These are phyloP conservation scores for Amazona guildingii DNA, from an alignment of 2,113 vertebrate species.

Conservation along the genomic window DNA sequence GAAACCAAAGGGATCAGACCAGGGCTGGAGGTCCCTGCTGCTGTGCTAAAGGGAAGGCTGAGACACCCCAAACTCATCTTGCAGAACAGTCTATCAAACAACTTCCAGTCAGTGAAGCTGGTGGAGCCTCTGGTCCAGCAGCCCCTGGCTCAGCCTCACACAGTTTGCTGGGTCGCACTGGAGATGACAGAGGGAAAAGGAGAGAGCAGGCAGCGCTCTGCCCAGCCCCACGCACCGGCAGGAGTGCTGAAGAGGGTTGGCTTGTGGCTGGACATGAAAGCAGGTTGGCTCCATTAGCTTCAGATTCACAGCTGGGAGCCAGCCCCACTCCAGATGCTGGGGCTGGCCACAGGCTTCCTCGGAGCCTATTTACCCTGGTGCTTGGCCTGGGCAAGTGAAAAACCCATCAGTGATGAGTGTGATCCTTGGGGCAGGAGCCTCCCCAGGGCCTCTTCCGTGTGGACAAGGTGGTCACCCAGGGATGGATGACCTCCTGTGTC, in stretches of 20 bases:
- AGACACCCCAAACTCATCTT: fast-evolving
- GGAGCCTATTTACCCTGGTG: background rate
- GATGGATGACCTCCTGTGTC: background rate
- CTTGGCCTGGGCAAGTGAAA: background rate
- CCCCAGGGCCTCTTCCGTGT: fast-evolving
- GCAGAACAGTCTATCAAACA: background rate
- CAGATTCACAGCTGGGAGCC: background rate
- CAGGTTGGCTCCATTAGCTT: background rate
- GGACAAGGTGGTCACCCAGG: background rate
- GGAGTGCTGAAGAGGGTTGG: background rate
- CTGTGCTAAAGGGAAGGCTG: background rate
- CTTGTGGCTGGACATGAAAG: background rate
- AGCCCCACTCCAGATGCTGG: background rate
- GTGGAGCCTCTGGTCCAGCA: background rate
- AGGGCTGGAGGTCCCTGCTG: background rate
- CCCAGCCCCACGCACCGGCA: fast-evolving
- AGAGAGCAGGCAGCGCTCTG: background rate
- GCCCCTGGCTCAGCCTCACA: background rate
- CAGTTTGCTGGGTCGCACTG: background rate
- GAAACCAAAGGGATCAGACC: background rate
- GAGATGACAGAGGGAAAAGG: background rate
- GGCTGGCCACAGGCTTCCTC: background rate
- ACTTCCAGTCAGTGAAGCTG: background rate
- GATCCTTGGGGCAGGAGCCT: background rate
- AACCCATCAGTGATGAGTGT: background rate